A percentile compares a stretch with the other conserved stretches of the same genome.
These are phyloP conservation scores for Polia nebulosa DNA, from an alignment of 2,888 invertebrate genomes.

Conservation along the genomic window DNA sequence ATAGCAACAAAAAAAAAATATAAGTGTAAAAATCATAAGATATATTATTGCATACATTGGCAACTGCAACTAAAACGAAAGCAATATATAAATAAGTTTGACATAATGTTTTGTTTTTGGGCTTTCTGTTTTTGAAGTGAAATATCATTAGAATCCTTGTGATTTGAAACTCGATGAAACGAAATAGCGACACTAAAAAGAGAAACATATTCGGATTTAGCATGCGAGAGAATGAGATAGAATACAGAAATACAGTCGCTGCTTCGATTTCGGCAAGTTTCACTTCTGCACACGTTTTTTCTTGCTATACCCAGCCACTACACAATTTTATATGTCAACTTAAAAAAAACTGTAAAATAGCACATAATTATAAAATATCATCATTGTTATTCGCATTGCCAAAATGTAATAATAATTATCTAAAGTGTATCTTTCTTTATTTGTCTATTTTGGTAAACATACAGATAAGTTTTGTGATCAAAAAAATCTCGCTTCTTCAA, in stretches of 20 bases:
- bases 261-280: too few species aligned
- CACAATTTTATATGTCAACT: neutral
- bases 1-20: conserved; percentile 21
- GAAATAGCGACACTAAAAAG: too few species aligned
- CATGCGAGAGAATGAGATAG: too few species aligned
- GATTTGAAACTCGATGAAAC: too few species aligned
- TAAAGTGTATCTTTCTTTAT: conserved; percentile 19
- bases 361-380: neutral
- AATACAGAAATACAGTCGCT: too few species aligned
- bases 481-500: too few species aligned
- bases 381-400: conserved; percentile 40
- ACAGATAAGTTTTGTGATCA: too few species aligned
- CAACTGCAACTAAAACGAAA: conserved; percentile 1
- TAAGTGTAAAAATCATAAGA: conserved; percentile 26
- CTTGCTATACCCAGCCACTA: neutral
- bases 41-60: conserved; percentile 18
- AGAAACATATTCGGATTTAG: too few species aligned
- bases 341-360: neutral
- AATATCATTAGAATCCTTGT: too few species aligned
- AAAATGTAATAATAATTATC: conserved; percentile 30
- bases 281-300: neutral
- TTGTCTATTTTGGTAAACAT: conserved; percentile 16
- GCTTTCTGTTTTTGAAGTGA: too few species aligned
- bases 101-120: too few species aligned
- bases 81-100: neutral